Base-by-base conservation (phyloP, 2,888 invertebrate species). In the Linhomoeus sp. region DNA sequence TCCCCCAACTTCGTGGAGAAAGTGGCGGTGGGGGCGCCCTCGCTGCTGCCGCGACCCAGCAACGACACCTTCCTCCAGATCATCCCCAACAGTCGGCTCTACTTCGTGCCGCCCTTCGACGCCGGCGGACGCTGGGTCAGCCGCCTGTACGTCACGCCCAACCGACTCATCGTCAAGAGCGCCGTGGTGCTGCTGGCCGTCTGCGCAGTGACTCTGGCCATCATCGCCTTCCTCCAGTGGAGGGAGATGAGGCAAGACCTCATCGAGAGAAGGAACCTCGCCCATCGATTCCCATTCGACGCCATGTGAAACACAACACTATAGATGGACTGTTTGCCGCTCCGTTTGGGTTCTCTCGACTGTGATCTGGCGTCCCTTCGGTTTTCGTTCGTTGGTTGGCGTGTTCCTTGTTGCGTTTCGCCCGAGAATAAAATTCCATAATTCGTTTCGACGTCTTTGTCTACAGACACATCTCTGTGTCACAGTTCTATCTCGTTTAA, bases 1-100 rank as follows among this genome's bases (percentile, higher is more conserved):
- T 88, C 88, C 36, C 92, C 94, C 1, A 97, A 97, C 70, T 97
- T 94, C 70, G 83, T 97, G 0, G 92, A 94, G 61, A 76, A 75
- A 15, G 70, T 94, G 35, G 77, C 76, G 47, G 83, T 88, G 1
- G 83, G 85, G 12, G 60, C 73, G 17, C 67, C 69, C 24, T 52
- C 51, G 35, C 15, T 22, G 14, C 37, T 41, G 12, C 23, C 2
- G 2, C 23, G 9, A 12, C 3, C 2, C 3, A 41, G 17, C 7
- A 29, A 29, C 29, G 15, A 20, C 22, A 40, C 1, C 35, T 50
- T 45, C 43, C 41, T 45, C 53, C 56, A 24, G 51, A 58, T 58
- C 46, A 92, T 97, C 63, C 94, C 94, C 0, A 94, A 97, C 64
- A 90, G 92, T 1, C 92, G 97, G 68, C 80, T 97, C 67, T 82